Evolutionary conservation across 1,140 invertebrate species (phyloP), one percentile per base, ranked within the genome.

Genomic region (Drosophila ogumai): DNA sequence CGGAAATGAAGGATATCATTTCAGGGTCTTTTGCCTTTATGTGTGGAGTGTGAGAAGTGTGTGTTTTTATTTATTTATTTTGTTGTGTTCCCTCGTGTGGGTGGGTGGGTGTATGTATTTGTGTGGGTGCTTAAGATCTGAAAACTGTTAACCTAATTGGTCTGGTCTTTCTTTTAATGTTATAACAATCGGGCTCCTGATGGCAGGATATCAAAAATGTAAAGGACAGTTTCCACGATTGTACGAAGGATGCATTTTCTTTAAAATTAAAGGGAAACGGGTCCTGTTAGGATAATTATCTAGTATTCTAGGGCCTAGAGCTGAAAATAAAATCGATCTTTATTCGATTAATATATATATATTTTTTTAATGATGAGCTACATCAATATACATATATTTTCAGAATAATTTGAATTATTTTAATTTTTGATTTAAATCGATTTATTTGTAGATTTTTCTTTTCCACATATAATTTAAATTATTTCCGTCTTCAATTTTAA

Each of bases 61-160:
- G 1, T 57, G 22, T 13, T 57, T 57, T 44, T 25, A 8, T 12
- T 19, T 44, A 4, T 15, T 32, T 32, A 32, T 9, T 31, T 31
- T 25, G 9, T 32, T 4, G 31, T 57, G 52, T 34, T 50, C 8
- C 34, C n/a, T 28, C 25, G 25, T 28, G 41, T 47, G n/a, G 31
- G 28, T 43, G 25, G 44, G 6, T 25, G 25, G n/a, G 12, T 12
- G 25, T 41, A 34, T 55, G 32, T 38, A n/a, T 71, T 32, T 72
- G 40, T 52, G 67, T 67, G 46, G n/a, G 66, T 74, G 71, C 47
- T 0, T 0, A 38, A 58, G 19, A 34, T 52, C 8, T 72, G 6
- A 3, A 8, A 52, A 50, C 34, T 72, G 3, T 1, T n/a, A 28
- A 28, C 19, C 10, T 19, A 44, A 22, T 8, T 10, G 19, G 3